A percentile compares a stretch with the other conserved stretches of the same genome.
Conservation (phyloP, 2,888 invertebrate genomes). For the Pegoplata infirma region DNA sequence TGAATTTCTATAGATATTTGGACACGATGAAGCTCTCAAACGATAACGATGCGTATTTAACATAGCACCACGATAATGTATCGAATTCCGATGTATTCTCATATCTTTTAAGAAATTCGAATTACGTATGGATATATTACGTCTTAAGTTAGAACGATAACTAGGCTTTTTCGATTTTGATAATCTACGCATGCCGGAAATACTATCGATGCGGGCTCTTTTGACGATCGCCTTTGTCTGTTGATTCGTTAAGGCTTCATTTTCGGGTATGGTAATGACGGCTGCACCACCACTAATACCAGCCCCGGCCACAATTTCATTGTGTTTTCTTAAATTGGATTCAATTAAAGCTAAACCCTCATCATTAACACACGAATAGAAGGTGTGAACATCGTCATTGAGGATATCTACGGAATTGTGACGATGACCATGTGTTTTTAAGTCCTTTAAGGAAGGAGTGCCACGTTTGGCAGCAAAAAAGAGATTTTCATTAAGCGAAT, state of each 20-base stretch:
- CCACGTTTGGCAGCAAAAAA: constrained; percentile 70
- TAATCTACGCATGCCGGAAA: constrained; percentile 71
- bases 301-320: constrained; percentile 54
- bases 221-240: constrained; percentile 61
- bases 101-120: constrained; percentile 85
- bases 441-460: constrained; percentile 67
- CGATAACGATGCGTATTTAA: constrained; percentile 89
- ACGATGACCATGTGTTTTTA: constrained; percentile 70
- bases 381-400: constrained; percentile 70
- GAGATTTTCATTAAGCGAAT: constrained; percentile 76
- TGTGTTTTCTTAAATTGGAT: constrained; percentile 66
- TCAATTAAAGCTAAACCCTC: constrained; percentile 71
- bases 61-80: constrained; percentile 92
- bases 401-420: constrained; percentile 76
- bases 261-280: constrained; percentile 73
- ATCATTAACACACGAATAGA: constrained; percentile 68
- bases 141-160: constrained; percentile 74
- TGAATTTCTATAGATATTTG: constrained; percentile 93
- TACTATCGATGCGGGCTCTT: constrained; percentile 69
- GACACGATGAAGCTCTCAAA: constrained; percentile 92
- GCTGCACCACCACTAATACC: constrained; percentile 55
- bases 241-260: constrained; percentile 60
- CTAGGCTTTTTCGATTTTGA: constrained; percentile 73
- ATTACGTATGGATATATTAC: constrained; percentile 75
- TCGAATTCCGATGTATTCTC: constrained; percentile 86